Evolutionary conservation across 2,797 vertebrate genomes (phyloP).

Genomic region (Peromyscus aztecus): DNA sequence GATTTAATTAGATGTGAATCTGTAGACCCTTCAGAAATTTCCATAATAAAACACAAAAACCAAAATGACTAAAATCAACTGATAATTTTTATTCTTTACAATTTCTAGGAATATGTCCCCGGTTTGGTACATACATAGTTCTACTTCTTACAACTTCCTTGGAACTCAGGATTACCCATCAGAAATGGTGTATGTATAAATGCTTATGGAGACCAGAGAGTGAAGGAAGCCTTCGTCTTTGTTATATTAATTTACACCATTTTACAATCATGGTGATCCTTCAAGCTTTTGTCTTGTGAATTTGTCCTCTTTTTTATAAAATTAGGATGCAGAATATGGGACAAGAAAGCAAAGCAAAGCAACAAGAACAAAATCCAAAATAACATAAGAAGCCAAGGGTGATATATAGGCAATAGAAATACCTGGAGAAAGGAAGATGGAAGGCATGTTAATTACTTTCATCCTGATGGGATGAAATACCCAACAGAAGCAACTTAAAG

Average conservation of each 20-base stretch:
- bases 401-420: not conserved
- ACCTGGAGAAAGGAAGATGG: not conserved
- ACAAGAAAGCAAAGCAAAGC: not conserved
- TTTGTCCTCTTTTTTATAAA: not conserved
- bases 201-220: too few species aligned
- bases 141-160: too few species aligned
- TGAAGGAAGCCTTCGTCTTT: not conserved
- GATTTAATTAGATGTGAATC: slow-evolving; percentile 45
- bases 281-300: not conserved
- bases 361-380: not conserved
- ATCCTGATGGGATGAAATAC: not conserved
- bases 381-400: not conserved
- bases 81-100: slow-evolving; percentile 25
- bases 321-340: not conserved
- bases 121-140: too few species aligned
- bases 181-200: not conserved
- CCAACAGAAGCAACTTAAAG: not conserved
- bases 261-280: not conserved
- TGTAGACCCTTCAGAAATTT: slow-evolving; percentile 40
- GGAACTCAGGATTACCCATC: not conserved
- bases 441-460: not conserved
- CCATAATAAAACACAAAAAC: slow-evolving; percentile 23
- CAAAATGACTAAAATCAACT: not conserved
- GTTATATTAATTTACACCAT: not conserved
- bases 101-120: not conserved